These are phyloP conservation scores for Polypedilum pembai DNA, from an alignment of 1,140 invertebrate genomes.

Conservation along the genomic window DNA sequence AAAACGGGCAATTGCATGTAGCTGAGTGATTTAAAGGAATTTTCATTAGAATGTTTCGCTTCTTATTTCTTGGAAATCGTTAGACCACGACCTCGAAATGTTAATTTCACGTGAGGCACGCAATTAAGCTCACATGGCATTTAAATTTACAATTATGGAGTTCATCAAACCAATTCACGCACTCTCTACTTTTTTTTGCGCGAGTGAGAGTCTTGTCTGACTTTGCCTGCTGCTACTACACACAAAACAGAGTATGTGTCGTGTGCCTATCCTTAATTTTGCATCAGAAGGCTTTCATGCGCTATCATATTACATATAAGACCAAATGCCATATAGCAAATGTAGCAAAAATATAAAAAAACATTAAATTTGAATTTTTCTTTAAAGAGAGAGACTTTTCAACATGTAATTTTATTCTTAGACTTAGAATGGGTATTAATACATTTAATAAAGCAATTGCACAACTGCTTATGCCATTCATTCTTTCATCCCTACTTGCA, in stretches of 20 bases:
- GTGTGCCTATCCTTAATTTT: constrained; percentile 25
- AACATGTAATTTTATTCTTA: not conserved
- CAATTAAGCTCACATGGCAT: constrained; percentile 23
- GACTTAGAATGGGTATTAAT: not conserved
- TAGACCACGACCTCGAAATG: constrained; percentile 21
- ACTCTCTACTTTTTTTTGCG: not conserved
- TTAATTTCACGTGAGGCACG: constrained; percentile 20
- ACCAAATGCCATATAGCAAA: not conserved
- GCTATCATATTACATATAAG: constrained; percentile 1
- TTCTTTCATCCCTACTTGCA: constrained; percentile 10
- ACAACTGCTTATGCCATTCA: not conserved
- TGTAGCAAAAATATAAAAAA: not conserved
- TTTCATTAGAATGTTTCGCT: constrained; percentile 23
- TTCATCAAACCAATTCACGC: constrained; percentile 16
- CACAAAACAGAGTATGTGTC: not conserved
- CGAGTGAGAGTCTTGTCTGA: not conserved
- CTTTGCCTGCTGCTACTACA: constrained; percentile 6
- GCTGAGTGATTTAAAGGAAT: constrained; percentile 21
- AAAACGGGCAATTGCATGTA: not conserved
- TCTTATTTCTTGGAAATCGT: constrained; percentile 26
- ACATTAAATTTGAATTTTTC: not conserved
- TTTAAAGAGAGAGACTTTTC: not conserved
- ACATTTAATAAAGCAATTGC: constrained; percentile 14
- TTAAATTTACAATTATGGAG: constrained; percentile 14
- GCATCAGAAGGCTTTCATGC: constrained; percentile 20